Conservation (phyloP, 2,888 invertebrate genomes). For the Psococerastis gibbosa region DNA sequence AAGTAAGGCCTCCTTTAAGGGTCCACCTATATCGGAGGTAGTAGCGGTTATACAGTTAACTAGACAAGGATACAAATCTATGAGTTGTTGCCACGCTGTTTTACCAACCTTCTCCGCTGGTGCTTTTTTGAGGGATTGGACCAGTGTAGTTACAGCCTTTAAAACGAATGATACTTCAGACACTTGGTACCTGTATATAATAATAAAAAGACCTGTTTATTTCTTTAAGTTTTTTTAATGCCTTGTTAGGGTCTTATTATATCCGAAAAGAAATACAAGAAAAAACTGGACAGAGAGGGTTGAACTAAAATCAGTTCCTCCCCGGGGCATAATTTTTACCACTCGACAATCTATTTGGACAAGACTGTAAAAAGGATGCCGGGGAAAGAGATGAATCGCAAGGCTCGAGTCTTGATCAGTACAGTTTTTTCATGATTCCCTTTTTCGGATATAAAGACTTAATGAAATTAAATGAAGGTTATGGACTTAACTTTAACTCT, state of each 20-base stretch:
- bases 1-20: conserved; percentile 64
- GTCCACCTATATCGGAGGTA: conserved; percentile 58
- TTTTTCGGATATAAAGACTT: too few species aligned
- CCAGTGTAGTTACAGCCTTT: conserved; percentile 81
- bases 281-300: too few species aligned
- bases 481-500: too few species aligned
- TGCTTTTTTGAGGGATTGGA: conserved; percentile 82
- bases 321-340: too few species aligned
- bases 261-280: neutral
- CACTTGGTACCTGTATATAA: conserved; percentile 54
- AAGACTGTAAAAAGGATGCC: too few species aligned
- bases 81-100: conserved; percentile 83
- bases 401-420: too few species aligned
- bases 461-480: too few species aligned
- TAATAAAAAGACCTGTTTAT: conserved; percentile 10
- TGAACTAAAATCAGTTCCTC: too few species aligned
- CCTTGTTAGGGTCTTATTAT: conserved; percentile 3
- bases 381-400: too few species aligned
- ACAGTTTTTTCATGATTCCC: too few species aligned
- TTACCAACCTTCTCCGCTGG: conserved; percentile 72
- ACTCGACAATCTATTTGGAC: too few species aligned
- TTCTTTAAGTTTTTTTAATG: conserved; percentile 1
- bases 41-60: conserved; percentile 65
- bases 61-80: conserved; percentile 74
- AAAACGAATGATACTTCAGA: conserved; percentile 92